Percentiles rank a stretch among this genome's conserved stretches.
Conservation (phyloP, 1,140 invertebrate genomes). For the Caerostris extrusa region DNA sequence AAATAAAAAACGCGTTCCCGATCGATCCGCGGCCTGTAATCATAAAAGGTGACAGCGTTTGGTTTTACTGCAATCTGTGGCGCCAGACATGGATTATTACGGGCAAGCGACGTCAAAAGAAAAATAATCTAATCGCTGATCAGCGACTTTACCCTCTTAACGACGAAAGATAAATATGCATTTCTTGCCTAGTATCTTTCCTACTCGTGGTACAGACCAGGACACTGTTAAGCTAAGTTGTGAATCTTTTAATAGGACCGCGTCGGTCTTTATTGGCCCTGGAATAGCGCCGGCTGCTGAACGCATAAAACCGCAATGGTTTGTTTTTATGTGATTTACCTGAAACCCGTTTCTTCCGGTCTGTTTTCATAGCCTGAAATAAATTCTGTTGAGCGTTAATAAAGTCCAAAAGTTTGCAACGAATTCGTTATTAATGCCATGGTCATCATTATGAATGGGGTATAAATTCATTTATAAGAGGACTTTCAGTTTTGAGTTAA, state of each 20-base stretch:
- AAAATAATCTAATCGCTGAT: background rate
- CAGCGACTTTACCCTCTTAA: background rate
- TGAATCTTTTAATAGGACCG: background rate
- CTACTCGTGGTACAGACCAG: background rate
- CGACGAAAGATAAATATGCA: background rate
- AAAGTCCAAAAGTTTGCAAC: too few species aligned
- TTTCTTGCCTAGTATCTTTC: background rate
- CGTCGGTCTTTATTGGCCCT: background rate
- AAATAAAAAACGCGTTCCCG: background rate
- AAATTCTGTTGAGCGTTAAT: too few species aligned
- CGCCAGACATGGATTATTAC: slow-evolving; percentile 35
- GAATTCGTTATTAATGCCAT: too few species aligned
- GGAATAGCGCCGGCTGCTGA: background rate
- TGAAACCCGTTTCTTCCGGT: too few species aligned
- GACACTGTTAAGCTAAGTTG: background rate
- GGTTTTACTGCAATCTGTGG: slow-evolving; percentile 23
- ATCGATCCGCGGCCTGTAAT: background rate
- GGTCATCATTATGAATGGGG: too few species aligned
- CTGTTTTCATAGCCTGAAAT: too few species aligned
- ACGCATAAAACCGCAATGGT: background rate
- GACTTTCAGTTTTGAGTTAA: too few species aligned
- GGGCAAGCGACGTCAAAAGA: slow-evolving; percentile 4
- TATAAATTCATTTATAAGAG: too few species aligned
- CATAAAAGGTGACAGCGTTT: slow-evolving; percentile 25
- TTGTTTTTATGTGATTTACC: too few species aligned